Evolutionary conservation across 1,140 invertebrate genomes (phyloP).

Genomic region (Saccostrea echinata): DNA sequence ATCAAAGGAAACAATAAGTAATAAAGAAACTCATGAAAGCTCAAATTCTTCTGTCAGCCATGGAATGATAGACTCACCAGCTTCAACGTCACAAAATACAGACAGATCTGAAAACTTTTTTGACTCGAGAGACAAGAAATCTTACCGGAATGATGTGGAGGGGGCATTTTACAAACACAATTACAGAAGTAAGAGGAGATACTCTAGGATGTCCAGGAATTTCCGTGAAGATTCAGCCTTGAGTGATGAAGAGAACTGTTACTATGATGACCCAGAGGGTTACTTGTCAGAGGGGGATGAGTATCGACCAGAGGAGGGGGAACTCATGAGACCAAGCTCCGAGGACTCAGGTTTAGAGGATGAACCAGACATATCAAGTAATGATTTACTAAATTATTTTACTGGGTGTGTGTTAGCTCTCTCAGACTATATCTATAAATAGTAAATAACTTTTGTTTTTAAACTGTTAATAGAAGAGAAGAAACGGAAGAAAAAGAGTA

Average conservation of each 20-base stretch:
- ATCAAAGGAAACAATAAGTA: not conserved
- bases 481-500: slow-evolving; percentile 50
- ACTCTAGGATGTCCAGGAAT: slow-evolving; percentile 50
- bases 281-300: slow-evolving; percentile 45
- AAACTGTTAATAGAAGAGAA: slow-evolving; percentile 1
- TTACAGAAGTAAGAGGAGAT: slow-evolving; percentile 48
- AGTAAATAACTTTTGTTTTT: not conserved
- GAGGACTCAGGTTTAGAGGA: slow-evolving; percentile 28
- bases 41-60: not conserved
- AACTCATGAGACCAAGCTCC: not conserved
- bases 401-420: not conserved
- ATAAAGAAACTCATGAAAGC: not conserved
- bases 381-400: not conserved
- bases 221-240: slow-evolving; percentile 60
- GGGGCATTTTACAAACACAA: slow-evolving; percentile 42
- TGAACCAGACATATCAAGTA: not conserved
- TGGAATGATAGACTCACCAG: not conserved
- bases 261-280: slow-evolving; percentile 58
- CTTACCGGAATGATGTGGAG: slow-evolving; percentile 60
- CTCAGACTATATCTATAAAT: no score
- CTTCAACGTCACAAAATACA: not conserved
- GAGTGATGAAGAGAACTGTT: slow-evolving; percentile 63
- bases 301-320: slow-evolving; percentile 43
- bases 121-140: slow-evolving; percentile 66
- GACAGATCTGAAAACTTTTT: slow-evolving; percentile 59